Evolutionary conservation across 2,113 vertebrate species (phyloP).

Genomic region (Dipodomys ordii): DNA sequence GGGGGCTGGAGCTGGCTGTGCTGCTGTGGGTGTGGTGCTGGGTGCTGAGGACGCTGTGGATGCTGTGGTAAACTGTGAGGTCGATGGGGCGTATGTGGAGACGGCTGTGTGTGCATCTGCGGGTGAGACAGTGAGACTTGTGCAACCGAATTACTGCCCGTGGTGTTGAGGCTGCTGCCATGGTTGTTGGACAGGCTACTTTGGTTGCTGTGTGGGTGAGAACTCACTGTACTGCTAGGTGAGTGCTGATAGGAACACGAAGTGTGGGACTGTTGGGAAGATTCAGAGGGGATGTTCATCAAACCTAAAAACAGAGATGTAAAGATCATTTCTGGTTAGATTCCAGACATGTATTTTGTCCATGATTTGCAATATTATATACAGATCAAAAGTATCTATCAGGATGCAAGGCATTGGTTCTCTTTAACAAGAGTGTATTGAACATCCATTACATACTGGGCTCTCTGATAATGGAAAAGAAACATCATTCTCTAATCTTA

Average conservation of each 20-base stretch:
- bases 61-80: slow-evolving; percentile 83
- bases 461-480: slow-evolving; percentile 27
- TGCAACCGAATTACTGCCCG: slow-evolving; percentile 85
- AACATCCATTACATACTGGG: background rate
- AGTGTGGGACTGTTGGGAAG: slow-evolving; percentile 93
- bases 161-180: slow-evolving; percentile 76
- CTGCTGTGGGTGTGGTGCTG: slow-evolving; percentile 85
- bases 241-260: slow-evolving; percentile 94
- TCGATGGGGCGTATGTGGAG: slow-evolving; percentile 84
- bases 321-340: slow-evolving; percentile 46
- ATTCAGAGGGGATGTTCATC: slow-evolving; percentile 90
- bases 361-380: slow-evolving; percentile 41
- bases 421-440: slow-evolving; percentile 15
- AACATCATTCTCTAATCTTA: background rate
- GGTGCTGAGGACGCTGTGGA: slow-evolving; percentile 84
- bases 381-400: slow-evolving; percentile 23
- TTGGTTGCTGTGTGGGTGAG: slow-evolving; percentile 91
- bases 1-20: slow-evolving; percentile 87
- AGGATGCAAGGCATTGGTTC: background rate
- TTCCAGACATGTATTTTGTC: background rate
- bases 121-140: slow-evolving; percentile 92
- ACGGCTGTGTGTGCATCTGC: slow-evolving; percentile 86
- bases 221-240: slow-evolving; percentile 90
- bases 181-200: slow-evolving; percentile 87
- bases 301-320: slow-evolving; percentile 84